Evolutionary conservation across 2,888 invertebrate species (phyloP).

Genomic region (Theodoxus fluviatilis): DNA sequence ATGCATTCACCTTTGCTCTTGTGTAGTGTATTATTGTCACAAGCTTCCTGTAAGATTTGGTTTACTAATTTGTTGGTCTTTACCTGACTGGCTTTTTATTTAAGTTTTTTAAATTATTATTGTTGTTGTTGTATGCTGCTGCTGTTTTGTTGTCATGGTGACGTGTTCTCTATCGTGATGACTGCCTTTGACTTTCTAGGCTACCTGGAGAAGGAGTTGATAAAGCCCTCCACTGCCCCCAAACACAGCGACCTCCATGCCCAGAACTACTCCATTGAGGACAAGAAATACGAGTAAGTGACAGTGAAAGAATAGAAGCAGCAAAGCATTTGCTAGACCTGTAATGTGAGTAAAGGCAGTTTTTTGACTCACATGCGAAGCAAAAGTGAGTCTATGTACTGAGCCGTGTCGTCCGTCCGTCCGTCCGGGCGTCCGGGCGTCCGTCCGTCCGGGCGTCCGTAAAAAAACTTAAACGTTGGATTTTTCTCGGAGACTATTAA

Average conservation of each 20-base stretch:
- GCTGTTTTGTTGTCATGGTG: neutral
- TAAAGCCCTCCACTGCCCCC: conserved; percentile 76
- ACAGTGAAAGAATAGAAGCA: too few species aligned
- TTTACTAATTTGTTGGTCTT: neutral
- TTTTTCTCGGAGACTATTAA: too few species aligned
- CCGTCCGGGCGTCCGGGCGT: too few species aligned
- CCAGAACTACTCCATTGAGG: conserved; percentile 64
- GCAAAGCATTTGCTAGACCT: too few species aligned
- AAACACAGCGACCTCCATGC: conserved; percentile 64
- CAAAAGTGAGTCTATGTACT: too few species aligned
- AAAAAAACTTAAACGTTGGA: too few species aligned
- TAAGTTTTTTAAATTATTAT: neutral
- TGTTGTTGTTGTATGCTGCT: too few species aligned
- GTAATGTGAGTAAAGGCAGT: too few species aligned
- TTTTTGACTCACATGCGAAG: too few species aligned
- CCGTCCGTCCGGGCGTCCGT: too few species aligned
- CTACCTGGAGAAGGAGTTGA: conserved; percentile 83
- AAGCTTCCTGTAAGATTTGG: conserved; percentile 26
- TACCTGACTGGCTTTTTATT: neutral
- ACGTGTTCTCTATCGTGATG: neutral
- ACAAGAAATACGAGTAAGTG: conserved; percentile 64
- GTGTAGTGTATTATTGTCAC: neutral
- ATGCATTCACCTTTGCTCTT: too few species aligned
- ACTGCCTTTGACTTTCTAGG: conserved; percentile 59
- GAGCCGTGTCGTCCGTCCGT: too few species aligned